These are phyloP conservation scores for Drosophila santomea DNA, from an alignment of 1,140 invertebrate species.

Conservation along the genomic window DNA sequence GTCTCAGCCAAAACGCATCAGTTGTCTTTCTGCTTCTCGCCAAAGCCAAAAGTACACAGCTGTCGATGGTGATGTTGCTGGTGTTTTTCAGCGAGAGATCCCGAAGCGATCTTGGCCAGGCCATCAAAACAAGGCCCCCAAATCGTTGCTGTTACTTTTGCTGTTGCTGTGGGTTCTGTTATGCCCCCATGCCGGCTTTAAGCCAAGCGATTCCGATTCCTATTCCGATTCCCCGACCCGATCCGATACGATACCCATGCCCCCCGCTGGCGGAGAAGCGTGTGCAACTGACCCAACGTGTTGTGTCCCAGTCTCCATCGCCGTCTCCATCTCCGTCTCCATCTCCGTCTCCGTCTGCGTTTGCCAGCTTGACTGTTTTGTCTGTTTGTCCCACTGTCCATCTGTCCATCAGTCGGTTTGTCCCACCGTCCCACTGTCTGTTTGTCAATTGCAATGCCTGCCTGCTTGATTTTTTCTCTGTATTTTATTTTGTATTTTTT, in stretches of 20 bases:
- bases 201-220: constrained; percentile 35
- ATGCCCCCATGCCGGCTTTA: constrained; percentile 65
- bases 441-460: constrained; percentile 79
- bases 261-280: constrained; percentile 4
- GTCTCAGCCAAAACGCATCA: neutral
- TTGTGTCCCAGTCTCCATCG: neutral
- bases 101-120: constrained; percentile 61
- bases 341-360: constrained; percentile 33
- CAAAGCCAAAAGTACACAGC: constrained; percentile 32
- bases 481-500: constrained; percentile 29
- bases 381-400: constrained; percentile 44
- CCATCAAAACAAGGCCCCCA: constrained; percentile 80
- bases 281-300: too few relatives aligned
- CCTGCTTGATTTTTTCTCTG: constrained; percentile 42
- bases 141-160: constrained; percentile 40
- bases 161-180: constrained; percentile 11
- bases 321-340: constrained; percentile 59
- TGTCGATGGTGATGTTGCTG: constrained; percentile 38
- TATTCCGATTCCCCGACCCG: constrained; percentile 32
- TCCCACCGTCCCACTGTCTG: constrained; percentile 58
- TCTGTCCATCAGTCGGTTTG: constrained; percentile 28
- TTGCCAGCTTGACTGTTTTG: neutral
- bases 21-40: constrained; percentile 34
- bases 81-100: constrained; percentile 28
- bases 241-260: constrained; percentile 25